Conservation (phyloP, 2,888 invertebrate genomes). For the Neria commutata region DNA sequence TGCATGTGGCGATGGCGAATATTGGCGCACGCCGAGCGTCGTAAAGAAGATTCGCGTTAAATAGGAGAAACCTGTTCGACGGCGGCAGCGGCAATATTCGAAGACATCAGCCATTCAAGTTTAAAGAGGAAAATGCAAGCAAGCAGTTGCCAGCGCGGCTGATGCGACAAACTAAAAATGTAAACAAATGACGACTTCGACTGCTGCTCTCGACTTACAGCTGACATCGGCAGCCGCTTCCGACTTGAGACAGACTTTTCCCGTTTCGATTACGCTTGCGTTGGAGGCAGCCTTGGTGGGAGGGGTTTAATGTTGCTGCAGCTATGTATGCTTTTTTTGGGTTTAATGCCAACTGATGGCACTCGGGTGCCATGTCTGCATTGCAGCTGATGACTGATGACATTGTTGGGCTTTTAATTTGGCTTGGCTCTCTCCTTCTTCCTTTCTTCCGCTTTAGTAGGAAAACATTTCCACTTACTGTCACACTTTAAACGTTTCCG, state of each 20-base stretch:
- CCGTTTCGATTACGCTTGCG: not conserved
- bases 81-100: not conserved
- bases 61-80: not conserved
- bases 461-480: not conserved
- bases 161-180: not conserved
- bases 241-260: not conserved
- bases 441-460: too few relatives aligned
- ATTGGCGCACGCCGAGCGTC: too few relatives aligned
- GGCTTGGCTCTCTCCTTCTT: not conserved
- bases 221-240: not conserved
- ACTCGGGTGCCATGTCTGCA: too few relatives aligned
- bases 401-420: not conserved
- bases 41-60: not conserved
- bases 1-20: too few relatives aligned
- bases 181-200: not conserved
- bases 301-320: too few relatives aligned
- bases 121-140: slow-evolving; percentile 8
- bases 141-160: not conserved
- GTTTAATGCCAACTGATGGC: too few relatives aligned
- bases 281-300: not conserved
- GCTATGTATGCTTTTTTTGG: not conserved
- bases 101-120: slow-evolving; percentile 3
- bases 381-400: too few relatives aligned
- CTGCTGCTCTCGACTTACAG: not conserved
- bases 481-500: not conserved